Conservation (phyloP, 1,140 invertebrate species). For the Thaumetopoea pityocampa region DNA sequence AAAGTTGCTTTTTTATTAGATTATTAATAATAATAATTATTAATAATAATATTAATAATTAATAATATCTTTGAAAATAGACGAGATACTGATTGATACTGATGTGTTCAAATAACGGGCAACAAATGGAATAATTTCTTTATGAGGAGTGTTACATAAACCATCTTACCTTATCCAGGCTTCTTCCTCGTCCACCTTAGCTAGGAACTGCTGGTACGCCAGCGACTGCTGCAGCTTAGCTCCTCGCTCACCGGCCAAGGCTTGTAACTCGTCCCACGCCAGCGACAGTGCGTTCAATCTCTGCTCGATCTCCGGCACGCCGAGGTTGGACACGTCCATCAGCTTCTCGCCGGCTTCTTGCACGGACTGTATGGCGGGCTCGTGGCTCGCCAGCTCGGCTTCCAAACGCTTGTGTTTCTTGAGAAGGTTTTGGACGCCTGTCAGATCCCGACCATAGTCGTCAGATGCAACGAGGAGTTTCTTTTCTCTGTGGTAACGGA, state of each 20-base stretch:
- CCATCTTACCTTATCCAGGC: conserved; percentile 90
- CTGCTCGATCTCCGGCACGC: conserved; percentile 96
- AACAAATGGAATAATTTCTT: no score
- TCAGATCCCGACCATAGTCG: conserved; percentile 98
- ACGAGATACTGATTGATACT: no score
- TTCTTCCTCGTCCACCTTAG: conserved; percentile 99
- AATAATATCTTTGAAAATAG: no score
- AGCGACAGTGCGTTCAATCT: conserved; percentile 88
- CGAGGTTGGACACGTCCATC: conserved; percentile 97
- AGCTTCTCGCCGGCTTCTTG: conserved; percentile 96
- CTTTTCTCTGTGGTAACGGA: conserved; percentile 85
- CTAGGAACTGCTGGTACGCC: conserved; percentile 97
- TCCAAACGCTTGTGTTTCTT: conserved; percentile 99
- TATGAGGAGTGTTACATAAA: no score
- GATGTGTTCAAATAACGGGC: no score
- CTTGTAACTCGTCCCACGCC: conserved; percentile 94
- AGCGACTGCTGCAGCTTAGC: conserved; percentile 96
- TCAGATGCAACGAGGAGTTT: conserved; percentile 97
- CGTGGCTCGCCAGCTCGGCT: conserved; percentile 95
- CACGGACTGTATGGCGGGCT: conserved; percentile 97
- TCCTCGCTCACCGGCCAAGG: conserved; percentile 90
- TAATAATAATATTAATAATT: no score
- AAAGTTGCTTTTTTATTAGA: no score
- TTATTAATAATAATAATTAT: no score
- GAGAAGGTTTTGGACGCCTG: conserved; percentile 97